A percentile compares a stretch with the other conserved stretches of the same genome.
These are phyloP conservation scores for Ptilodon capucinus DNA, from an alignment of 2,888 invertebrate species.

Conservation along the genomic window DNA sequence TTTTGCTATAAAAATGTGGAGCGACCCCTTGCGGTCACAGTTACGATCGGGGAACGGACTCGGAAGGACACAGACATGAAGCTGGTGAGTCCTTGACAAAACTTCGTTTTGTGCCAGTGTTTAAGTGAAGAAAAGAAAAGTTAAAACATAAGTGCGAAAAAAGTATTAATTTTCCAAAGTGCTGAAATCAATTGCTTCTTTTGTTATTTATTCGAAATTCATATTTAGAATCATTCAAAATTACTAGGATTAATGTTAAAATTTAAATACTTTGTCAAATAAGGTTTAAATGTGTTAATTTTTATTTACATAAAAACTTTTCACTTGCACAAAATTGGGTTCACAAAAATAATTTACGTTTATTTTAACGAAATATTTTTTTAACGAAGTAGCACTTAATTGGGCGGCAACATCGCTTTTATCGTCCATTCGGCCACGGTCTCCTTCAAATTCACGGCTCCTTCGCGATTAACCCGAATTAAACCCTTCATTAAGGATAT, in stretches of 20 bases:
- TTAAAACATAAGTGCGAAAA: conserved; percentile 5
- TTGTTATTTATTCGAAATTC: neutral
- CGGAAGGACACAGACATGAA: conserved; percentile 77
- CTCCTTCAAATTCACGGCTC: neutral
- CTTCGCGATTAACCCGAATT: neutral
- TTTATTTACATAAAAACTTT: neutral
- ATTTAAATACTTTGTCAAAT: neutral
- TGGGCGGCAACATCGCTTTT: neutral
- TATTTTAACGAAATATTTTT: neutral
- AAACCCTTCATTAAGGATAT: conserved; percentile 1
- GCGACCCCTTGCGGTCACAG: conserved; percentile 66
- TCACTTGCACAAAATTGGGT: neutral
- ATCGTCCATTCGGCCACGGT: neutral
- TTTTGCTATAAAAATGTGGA: conserved; percentile 70
- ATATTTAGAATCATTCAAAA: neutral
- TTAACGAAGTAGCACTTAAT: conserved; percentile 2
- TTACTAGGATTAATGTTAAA: neutral
- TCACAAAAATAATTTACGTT: neutral
- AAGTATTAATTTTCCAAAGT: neutral
- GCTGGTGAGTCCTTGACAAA: conserved; percentile 75
- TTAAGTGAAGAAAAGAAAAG: conserved; percentile 12
- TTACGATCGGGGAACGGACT: conserved; percentile 58
- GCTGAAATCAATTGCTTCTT: neutral
- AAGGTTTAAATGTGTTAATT: neutral
- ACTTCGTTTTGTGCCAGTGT: conserved; percentile 40